Conservation (phyloP, 2,888 invertebrate species). For the Gymnoscelis rufifasciata region DNA sequence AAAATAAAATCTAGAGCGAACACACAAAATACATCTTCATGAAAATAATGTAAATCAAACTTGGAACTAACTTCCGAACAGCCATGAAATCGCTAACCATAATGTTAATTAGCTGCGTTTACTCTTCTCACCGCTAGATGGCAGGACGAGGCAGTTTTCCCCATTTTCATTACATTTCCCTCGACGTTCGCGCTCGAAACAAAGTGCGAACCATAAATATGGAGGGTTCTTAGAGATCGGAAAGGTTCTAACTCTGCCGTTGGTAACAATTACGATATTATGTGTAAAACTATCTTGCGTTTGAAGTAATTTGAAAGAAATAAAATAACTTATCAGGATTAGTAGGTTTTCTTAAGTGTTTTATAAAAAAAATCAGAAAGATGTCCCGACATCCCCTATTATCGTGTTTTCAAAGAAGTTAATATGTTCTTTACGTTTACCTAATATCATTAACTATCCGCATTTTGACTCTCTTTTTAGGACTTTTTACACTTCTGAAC, state of each 20-base stretch:
- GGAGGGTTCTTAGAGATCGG: constrained; percentile 14
- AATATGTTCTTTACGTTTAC: too few relatives aligned
- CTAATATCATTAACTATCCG: too few relatives aligned
- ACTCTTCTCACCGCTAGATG: constrained; percentile 65
- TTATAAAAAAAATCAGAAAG: too few relatives aligned
- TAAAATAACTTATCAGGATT: too few relatives aligned
- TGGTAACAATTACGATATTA: neutral
- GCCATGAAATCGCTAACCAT: constrained; percentile 17
- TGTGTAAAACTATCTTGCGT: too few relatives aligned
- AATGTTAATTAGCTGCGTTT: constrained; percentile 23
- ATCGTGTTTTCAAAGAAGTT: too few relatives aligned
- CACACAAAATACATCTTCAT: neutral
- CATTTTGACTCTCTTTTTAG: too few relatives aligned
- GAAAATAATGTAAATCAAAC: constrained; percentile 6
- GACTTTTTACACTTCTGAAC: too few relatives aligned
- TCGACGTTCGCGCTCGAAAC: constrained; percentile 8
- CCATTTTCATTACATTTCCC: constrained; percentile 50
- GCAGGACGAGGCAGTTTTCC: constrained; percentile 51
- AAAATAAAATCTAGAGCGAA: neutral
- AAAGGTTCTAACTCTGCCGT: constrained; percentile 1
- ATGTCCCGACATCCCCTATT: too few relatives aligned
- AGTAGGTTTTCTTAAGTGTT: too few relatives aligned
- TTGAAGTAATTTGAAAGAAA: too few relatives aligned
- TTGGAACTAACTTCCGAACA: constrained; percentile 9
- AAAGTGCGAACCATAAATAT: constrained; percentile 17